A percentile compares a stretch with the other conserved stretches of the same genome.
phyloP scores from a whole-genome alignment of 1,140 invertebrate species.

The Drosophila kurseongensis region DNA sequence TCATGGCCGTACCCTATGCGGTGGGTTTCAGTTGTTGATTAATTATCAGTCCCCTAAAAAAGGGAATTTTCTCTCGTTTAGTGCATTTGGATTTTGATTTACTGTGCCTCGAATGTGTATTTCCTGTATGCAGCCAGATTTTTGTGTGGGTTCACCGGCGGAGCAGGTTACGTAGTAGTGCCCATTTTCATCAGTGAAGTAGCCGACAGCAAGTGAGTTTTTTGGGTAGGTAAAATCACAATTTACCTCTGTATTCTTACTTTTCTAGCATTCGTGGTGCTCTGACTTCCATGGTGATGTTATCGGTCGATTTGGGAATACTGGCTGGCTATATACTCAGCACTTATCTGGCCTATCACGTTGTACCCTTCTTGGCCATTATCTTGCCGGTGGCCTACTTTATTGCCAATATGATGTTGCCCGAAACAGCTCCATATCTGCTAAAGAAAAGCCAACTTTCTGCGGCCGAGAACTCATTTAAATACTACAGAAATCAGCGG shows the following conservation, averaged over 20 bases:
- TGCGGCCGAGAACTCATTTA: constrained; percentile 88
- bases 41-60: not conserved
- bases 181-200: constrained; percentile 85
- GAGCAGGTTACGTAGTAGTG: constrained; percentile 81
- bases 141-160: constrained; percentile 83
- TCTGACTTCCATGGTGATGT: constrained; percentile 92
- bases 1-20: constrained; percentile 80
- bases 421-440: constrained; percentile 92
- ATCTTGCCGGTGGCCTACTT: constrained; percentile 89
- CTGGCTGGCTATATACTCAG: constrained; percentile 91
- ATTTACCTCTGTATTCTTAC: not conserved
- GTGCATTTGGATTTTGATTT: constrained; percentile 80
- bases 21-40: constrained; percentile 35
- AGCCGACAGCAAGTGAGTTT: constrained; percentile 64
- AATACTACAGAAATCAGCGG: constrained; percentile 63
- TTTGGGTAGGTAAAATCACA: rapidly evolving
- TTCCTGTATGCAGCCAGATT: constrained; percentile 84
- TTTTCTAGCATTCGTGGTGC: constrained; percentile 89
- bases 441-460: constrained; percentile 86
- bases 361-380: constrained; percentile 88
- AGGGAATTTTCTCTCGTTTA: constrained; percentile 4
- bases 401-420: constrained; percentile 88
- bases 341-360: constrained; percentile 87
- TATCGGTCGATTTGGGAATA: constrained; percentile 93
- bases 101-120: constrained; percentile 75